phyloP scores from a whole-genome alignment of 2,113 vertebrate genomes.

The Crotalus helleri region DNA sequence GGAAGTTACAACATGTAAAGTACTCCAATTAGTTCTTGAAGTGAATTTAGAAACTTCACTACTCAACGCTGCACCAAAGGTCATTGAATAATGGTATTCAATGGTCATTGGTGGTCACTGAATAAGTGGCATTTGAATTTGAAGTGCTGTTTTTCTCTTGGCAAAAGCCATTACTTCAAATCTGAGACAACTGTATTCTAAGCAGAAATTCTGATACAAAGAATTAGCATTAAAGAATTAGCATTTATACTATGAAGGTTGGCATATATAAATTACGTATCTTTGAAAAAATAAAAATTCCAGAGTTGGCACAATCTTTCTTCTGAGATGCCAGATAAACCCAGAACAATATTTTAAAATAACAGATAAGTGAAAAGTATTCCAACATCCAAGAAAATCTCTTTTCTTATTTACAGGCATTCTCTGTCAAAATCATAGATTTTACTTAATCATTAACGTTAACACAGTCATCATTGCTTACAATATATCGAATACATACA shows the following conservation, averaged over 20 bases:
- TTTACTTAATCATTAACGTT: conserved; percentile 41
- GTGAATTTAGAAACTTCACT: not conserved
- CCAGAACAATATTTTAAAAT: not conserved
- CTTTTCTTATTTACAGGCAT: conserved; percentile 16
- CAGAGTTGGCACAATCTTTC: not conserved
- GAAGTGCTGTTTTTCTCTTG: not conserved
- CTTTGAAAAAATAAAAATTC: not conserved
- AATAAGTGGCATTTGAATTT: not conserved
- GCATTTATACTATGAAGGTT: not conserved
- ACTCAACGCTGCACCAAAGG: not conserved
- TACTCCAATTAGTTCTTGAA: not conserved
- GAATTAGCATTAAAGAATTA: not conserved
- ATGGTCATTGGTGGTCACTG: too few species aligned
- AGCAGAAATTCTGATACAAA: not conserved
- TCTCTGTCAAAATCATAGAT: conserved; percentile 18
- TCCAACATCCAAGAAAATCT: not conserved
- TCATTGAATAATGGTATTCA: not conserved
- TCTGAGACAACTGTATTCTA: not conserved
- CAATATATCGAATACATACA: not conserved
- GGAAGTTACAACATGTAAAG: not conserved
- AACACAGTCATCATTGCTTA: conserved; percentile 13
- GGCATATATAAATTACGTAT: not conserved
- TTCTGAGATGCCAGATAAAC: not conserved
- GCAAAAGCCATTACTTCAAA: not conserved
- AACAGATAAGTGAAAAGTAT: accelerated